phyloP scores from a whole-genome alignment of 2,113 vertebrate genomes.

The Aleadryas rufinucha region DNA sequence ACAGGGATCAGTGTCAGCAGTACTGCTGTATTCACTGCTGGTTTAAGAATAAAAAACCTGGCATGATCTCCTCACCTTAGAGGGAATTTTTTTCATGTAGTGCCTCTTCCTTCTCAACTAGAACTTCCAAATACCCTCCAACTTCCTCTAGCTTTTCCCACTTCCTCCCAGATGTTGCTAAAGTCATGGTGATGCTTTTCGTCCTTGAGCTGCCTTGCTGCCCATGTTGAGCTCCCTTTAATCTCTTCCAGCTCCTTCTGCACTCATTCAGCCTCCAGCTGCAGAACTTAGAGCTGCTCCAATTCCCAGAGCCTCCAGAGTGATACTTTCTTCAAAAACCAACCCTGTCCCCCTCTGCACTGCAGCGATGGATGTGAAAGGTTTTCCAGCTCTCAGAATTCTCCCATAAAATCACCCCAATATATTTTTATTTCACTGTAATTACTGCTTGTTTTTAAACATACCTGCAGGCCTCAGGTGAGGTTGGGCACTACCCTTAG shows the following conservation, averaged over 20 bases:
- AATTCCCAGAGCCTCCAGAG: background rate
- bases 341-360: background rate
- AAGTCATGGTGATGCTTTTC: fast-evolving
- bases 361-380: background rate
- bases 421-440: background rate
- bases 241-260: background rate
- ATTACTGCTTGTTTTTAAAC: background rate
- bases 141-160: background rate
- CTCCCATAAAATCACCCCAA: background rate
- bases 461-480: background rate
- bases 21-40: background rate
- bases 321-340: background rate
- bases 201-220: background rate
- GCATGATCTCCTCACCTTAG: background rate
- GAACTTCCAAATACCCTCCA: background rate
- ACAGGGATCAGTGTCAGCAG: background rate
- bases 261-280: background rate
- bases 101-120: background rate
- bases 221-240: background rate
- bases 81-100: background rate
- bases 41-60: background rate
- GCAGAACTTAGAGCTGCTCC: background rate
- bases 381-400: background rate
- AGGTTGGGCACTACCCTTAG: background rate
- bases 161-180: background rate